phyloP scores from a whole-genome alignment of 2,113 vertebrate species.

The Urocitellus parryii region DNA sequence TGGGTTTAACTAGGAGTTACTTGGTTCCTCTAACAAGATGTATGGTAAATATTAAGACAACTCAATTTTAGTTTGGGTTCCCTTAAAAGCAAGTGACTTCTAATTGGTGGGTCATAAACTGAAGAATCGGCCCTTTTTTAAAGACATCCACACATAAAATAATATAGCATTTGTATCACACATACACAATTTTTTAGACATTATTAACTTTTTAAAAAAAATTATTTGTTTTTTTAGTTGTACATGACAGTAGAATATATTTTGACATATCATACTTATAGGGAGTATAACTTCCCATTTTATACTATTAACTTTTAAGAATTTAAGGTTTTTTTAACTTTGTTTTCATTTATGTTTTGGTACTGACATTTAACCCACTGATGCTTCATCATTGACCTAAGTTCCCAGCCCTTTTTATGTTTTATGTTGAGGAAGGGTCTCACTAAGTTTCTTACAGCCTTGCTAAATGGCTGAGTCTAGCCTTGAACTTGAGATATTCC shows the following conservation, averaged over 20 bases:
- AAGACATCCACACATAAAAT: not conserved
- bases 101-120: not conserved
- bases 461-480: no score
- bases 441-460: no score
- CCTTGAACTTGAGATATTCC: no score
- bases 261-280: no score
- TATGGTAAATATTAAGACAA: no score
- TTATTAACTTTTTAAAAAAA: not conserved
- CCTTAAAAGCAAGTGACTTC: not conserved
- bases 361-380: no score
- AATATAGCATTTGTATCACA: not conserved
- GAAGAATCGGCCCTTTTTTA: not conserved
- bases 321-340: not conserved
- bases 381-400: no score
- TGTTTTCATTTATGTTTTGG: not conserved
- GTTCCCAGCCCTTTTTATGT: no score
- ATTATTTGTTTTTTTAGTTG: no score
- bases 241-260: no score
- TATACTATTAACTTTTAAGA: not conserved
- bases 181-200: not conserved
- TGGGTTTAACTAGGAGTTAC: not conserved
- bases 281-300: not conserved
- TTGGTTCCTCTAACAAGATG: not conserved
- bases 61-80: not conserved
- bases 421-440: no score